phyloP scores from a whole-genome alignment of 2,797 vertebrate species.

The Coregonus ussuriensis region DNA sequence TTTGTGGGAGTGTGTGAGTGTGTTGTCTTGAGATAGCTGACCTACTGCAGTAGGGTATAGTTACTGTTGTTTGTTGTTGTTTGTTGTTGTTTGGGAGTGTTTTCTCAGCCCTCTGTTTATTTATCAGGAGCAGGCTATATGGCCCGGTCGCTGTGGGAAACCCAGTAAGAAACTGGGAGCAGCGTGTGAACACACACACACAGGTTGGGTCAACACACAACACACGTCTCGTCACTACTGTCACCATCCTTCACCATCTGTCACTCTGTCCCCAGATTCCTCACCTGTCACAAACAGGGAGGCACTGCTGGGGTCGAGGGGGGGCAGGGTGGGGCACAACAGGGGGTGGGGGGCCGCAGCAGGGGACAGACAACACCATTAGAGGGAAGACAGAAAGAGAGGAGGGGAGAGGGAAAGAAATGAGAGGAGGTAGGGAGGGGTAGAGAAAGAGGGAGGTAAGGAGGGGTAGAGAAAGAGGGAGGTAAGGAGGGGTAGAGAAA shows the following conservation, averaged over 20 bases:
- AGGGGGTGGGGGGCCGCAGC: not conserved
- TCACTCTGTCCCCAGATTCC: not conserved
- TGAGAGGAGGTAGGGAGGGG: conserved; percentile 2
- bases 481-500: not conserved
- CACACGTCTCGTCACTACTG: conserved; percentile 7
- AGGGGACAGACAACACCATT: not conserved
- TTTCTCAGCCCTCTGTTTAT: conserved; percentile 51
- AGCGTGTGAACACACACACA: conserved; percentile 10
- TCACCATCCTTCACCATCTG: conserved; percentile 31
- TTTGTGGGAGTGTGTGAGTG: conserved; percentile 1
- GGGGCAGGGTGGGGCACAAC: conserved; percentile 10
- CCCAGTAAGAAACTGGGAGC: conserved; percentile 29
- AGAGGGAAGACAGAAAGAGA: conserved; percentile 4
- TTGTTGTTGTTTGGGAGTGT: conserved; percentile 28
- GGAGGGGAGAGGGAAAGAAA: not conserved
- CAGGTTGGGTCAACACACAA: conserved; percentile 18
- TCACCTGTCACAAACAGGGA: conserved; percentile 46
- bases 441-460: too few species aligned
- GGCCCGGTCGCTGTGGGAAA: conserved; percentile 25
- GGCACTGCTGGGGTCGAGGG: conserved; percentile 26
- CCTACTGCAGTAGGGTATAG: conserved; percentile 22
- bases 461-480: not conserved
- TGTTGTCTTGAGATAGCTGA: conserved; percentile 3
- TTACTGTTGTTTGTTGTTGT: not conserved
- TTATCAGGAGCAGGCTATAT: conserved; percentile 17